Evolutionary conservation across 1,140 invertebrate species (phyloP).

Genomic region (Carcinoscorpius rotundicauda): DNA sequence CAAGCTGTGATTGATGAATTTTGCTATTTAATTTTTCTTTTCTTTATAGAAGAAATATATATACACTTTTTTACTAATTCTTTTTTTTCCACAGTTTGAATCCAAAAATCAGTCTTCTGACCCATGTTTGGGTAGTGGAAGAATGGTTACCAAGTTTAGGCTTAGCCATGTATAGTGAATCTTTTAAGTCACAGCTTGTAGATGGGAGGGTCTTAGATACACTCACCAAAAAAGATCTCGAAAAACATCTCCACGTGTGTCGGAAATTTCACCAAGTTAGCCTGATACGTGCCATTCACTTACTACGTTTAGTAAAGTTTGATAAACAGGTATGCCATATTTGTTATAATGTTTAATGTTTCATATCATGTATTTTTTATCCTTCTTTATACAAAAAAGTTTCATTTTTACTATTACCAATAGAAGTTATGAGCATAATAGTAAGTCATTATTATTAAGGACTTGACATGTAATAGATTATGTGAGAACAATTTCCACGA

Average conservation of each 20-base stretch:
- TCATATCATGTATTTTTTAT: too few relatives aligned
- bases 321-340: slow-evolving; percentile 60
- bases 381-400: too few relatives aligned
- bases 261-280: slow-evolving; percentile 87
- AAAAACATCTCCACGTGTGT: slow-evolving; percentile 73
- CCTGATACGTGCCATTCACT: slow-evolving; percentile 81
- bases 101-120: slow-evolving; percentile 68
- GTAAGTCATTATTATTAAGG: too few relatives aligned
- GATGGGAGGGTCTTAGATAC: slow-evolving; percentile 84
- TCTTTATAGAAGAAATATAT: neutral
- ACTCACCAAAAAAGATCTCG: slow-evolving; percentile 82
- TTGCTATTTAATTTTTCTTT: slow-evolving; percentile 3
- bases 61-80: neutral
- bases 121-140: slow-evolving; percentile 80
- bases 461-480: too few relatives aligned
- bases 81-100: slow-evolving; percentile 51
- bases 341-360: too few relatives aligned
- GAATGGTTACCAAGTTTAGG: slow-evolving; percentile 86
- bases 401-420: too few relatives aligned
- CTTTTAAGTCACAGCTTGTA: slow-evolving; percentile 76
- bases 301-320: slow-evolving; percentile 80
- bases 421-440: too few relatives aligned
- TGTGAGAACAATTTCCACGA: too few relatives aligned
- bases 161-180: slow-evolving; percentile 72
- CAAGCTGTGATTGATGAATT: neutral